These are phyloP conservation scores for Ernsta delagoae DNA, from an alignment of 2,888 invertebrate species.

Conservation along the genomic window DNA sequence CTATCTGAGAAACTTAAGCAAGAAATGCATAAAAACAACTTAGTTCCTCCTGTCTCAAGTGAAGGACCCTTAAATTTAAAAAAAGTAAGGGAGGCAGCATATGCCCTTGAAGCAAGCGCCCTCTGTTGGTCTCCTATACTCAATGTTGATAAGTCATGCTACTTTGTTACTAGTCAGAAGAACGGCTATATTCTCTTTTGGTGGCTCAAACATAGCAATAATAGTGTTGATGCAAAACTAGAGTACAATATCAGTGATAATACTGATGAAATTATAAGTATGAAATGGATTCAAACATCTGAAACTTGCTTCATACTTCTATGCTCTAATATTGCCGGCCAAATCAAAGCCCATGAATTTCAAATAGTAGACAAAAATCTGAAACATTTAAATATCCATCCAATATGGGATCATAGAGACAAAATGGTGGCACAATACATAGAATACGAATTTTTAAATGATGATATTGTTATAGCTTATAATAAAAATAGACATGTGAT, in stretches of 20 bases:
- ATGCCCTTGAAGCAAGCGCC: constrained; percentile 56
- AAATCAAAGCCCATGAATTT: constrained; percentile 55
- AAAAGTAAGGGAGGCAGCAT: constrained; percentile 55
- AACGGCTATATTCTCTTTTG: constrained; percentile 64
- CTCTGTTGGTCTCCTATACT: constrained; percentile 63
- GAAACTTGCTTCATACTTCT: constrained; percentile 53
- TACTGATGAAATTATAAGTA: constrained; percentile 53
- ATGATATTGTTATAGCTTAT: constrained; percentile 58
- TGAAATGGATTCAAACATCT: constrained; percentile 58
- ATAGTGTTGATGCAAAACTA: constrained; percentile 45
- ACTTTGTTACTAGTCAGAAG: constrained; percentile 69
- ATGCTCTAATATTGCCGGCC: constrained; percentile 58
- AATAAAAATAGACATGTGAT: constrained; percentile 72
- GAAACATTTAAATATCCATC: constrained; percentile 42
- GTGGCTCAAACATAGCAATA: constrained; percentile 49
- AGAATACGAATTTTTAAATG: constrained; percentile 47
- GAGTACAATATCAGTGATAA: constrained; percentile 48
- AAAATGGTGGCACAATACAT: constrained; percentile 60
- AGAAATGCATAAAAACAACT: constrained; percentile 12
- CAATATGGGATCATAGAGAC: constrained; percentile 65
- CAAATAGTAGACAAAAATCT: constrained; percentile 48
- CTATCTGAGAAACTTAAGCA: constrained; percentile 49
- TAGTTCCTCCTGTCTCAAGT: constrained; percentile 9
- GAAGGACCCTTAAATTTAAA: constrained; percentile 47
- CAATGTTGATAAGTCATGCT: constrained; percentile 54